Conservation (phyloP, 2,113 vertebrate species). For the Asarcornis scutulata region DNA sequence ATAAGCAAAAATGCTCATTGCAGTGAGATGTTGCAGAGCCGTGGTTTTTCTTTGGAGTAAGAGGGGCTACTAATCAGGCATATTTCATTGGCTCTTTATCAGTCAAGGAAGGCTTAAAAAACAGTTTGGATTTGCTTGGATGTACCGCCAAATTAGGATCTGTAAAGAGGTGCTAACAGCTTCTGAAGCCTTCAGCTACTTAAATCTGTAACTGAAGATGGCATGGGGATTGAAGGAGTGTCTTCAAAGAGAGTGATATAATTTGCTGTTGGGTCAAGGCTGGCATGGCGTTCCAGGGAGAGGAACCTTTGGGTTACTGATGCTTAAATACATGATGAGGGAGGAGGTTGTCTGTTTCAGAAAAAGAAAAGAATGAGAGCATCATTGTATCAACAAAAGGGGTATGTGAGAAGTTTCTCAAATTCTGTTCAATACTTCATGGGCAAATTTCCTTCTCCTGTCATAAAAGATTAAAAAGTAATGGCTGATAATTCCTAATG, state of each 20-base stretch:
- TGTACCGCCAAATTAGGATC: neutral
- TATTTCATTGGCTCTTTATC: neutral
- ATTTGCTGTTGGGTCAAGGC: neutral
- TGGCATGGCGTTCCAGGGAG: neutral
- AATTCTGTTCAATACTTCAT: neutral
- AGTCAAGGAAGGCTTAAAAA: neutral
- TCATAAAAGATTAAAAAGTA: neutral
- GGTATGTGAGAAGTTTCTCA: neutral
- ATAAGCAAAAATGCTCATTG: neutral
- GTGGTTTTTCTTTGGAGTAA: neutral
- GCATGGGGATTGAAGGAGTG: neutral
- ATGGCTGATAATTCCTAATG: neutral
- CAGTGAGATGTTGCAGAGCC: neutral
- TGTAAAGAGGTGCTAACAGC: neutral
- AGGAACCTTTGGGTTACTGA: neutral
- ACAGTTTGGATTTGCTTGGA: neutral
- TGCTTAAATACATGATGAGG: neutral
- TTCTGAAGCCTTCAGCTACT: neutral
- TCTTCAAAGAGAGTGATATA: neutral
- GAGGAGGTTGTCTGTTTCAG: neutral
- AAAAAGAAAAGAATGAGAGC: neutral
- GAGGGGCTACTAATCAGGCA: neutral
- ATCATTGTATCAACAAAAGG: neutral
- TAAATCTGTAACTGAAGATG: neutral
- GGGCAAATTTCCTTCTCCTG: neutral